These are phyloP conservation scores for Ophion costatus DNA, from an alignment of 2,888 invertebrate genomes.

Conservation along the genomic window DNA sequence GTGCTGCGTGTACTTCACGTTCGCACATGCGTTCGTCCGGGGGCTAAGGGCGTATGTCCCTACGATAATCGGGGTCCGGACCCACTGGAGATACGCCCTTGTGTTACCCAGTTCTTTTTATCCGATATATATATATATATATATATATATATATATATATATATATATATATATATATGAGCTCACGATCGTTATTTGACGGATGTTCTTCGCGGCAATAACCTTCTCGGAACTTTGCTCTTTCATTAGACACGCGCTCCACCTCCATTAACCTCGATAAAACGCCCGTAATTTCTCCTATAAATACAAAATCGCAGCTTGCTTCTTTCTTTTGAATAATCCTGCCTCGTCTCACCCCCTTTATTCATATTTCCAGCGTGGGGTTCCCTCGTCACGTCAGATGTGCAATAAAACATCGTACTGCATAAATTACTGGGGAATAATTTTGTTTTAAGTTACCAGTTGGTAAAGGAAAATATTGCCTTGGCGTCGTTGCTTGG, in stretches of 20 bases:
- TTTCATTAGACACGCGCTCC: slow-evolving; percentile 43
- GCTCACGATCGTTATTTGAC: slow-evolving; percentile 38
- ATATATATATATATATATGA: slow-evolving; percentile 11
- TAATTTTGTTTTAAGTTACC: slow-evolving; percentile 10
- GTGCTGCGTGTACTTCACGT: background rate
- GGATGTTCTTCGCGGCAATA: slow-evolving; percentile 33
- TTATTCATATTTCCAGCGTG: background rate
- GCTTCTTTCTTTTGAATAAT: slow-evolving; percentile 15
- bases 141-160: slow-evolving; percentile 19
- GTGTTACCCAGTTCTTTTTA: background rate
- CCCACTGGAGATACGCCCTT: background rate
- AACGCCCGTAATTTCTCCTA: slow-evolving; percentile 32
- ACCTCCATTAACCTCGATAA: slow-evolving; percentile 50
- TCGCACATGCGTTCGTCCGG: background rate
- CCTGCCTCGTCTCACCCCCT: background rate
- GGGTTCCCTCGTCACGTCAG: slow-evolving; percentile 2
- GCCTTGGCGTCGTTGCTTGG: slow-evolving; percentile 62
- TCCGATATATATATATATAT: slow-evolving; percentile 6
- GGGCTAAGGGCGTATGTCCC: background rate
- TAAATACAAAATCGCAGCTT: slow-evolving; percentile 20
- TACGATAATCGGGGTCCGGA: background rate
- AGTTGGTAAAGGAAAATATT: slow-evolving; percentile 44
- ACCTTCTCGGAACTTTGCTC: slow-evolving; percentile 27
- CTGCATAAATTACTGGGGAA: slow-evolving; percentile 26
- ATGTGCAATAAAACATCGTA: slow-evolving; percentile 20